A percentile compares a stretch with the other conserved stretches of the same genome.
Conservation (phyloP, 2,113 vertebrate species). For the Orientallactaga bullata region DNA sequence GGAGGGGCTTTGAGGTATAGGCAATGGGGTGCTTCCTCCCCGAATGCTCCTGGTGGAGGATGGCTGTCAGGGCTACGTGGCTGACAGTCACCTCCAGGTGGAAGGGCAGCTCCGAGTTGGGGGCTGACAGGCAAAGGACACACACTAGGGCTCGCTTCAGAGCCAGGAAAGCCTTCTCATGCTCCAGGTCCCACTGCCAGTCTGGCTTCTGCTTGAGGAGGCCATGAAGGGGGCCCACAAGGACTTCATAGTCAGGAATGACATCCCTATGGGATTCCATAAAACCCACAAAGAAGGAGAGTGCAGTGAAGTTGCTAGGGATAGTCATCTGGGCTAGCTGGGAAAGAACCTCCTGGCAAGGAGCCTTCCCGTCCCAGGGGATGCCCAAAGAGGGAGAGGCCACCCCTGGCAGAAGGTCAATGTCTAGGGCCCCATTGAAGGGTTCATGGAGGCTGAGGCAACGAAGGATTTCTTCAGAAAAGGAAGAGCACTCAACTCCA, state of each 20-base stretch:
- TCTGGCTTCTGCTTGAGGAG: conserved; percentile 78
- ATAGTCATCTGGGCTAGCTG: conserved; percentile 76
- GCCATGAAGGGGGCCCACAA: conserved; percentile 67
- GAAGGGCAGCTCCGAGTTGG: conserved; percentile 76
- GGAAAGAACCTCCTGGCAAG: conserved; percentile 72
- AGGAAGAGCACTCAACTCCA: conserved; percentile 57
- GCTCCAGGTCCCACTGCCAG: conserved; percentile 78
- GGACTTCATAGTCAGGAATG: conserved; percentile 75
- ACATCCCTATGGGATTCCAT: conserved; percentile 77
- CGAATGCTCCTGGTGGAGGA: conserved; percentile 74
- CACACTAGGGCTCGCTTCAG: conserved; percentile 80
- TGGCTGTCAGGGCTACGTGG: conserved; percentile 73
- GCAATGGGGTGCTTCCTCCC: conserved; percentile 74
- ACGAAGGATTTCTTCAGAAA: conserved; percentile 77
- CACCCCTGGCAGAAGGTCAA: conserved; percentile 66
- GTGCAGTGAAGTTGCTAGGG: conserved; percentile 75
- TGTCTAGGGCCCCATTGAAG: conserved; percentile 40
- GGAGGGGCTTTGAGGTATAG: conserved; percentile 80
- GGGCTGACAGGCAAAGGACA: conserved; percentile 67
- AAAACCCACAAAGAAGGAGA: conserved; percentile 83
- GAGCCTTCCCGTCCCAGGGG: conserved; percentile 78
- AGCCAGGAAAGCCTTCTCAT: conserved; percentile 74
- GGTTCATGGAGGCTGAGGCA: conserved; percentile 77
- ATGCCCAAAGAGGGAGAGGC: conserved; percentile 59
- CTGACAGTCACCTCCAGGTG: conserved; percentile 77